A percentile compares a stretch with the other conserved stretches of the same genome.
These are phyloP conservation scores for Nymphicus hollandicus DNA, from an alignment of 2,113 vertebrate species.

Conservation along the genomic window DNA sequence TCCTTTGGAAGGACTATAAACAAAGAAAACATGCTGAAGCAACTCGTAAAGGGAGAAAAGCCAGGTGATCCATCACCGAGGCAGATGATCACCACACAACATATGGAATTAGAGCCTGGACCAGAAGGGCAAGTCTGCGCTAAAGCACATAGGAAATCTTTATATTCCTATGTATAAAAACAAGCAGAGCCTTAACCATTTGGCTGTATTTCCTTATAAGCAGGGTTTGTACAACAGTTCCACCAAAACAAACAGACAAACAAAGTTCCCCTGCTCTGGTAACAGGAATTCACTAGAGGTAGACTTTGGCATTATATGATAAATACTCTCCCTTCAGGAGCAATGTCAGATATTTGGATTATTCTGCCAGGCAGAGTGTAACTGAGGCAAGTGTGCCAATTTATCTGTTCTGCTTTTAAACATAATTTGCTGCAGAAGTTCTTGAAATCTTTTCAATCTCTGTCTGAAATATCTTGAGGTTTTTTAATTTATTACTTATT, in stretches of 20 bases:
- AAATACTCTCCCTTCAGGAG: neutral
- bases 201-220: neutral
- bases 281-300: neutral
- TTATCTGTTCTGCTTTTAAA: neutral
- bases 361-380: neutral
- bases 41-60: neutral
- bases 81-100: neutral
- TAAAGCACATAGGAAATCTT: neutral
- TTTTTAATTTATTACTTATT: constrained; percentile 12
- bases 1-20: neutral
- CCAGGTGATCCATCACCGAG: neutral
- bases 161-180: neutral
- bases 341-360: neutral
- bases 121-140: neutral
- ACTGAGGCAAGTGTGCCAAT: neutral
- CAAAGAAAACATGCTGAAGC: neutral
- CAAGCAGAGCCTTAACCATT: neutral
- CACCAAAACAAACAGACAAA: neutral
- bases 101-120: neutral
- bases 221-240: neutral
- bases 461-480: neutral
- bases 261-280: neutral
- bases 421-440: neutral
- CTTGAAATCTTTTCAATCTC: neutral
- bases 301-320: neutral